A percentile compares a stretch with the other conserved stretches of the same genome.
Evolutionary conservation across 2,888 invertebrate species (phyloP).

Genomic region (Asteroscopus sphinx): DNA sequence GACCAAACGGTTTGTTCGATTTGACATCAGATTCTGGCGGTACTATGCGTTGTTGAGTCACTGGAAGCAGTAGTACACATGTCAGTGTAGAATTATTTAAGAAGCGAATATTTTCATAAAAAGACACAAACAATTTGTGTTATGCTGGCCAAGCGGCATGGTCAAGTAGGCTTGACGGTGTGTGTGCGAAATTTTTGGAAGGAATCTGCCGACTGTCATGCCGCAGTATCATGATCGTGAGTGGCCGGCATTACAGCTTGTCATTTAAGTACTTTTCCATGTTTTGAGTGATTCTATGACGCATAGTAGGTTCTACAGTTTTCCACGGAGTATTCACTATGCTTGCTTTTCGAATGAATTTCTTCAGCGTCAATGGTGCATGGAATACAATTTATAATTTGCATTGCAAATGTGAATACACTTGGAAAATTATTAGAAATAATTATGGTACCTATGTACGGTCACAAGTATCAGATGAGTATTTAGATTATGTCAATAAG

Average conservation of each 20-base stretch:
- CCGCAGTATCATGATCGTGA: no score
- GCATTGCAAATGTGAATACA: slow-evolving; percentile 46
- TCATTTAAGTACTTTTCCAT: background rate
- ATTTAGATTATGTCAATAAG: background rate
- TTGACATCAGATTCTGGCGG: slow-evolving; percentile 65
- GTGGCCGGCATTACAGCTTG: no score
- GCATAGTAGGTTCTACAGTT: slow-evolving; percentile 36
- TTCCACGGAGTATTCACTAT: slow-evolving; percentile 41
- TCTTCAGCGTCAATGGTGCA: slow-evolving; percentile 22
- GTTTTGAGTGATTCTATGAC: slow-evolving; percentile 35
- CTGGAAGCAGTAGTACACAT: slow-evolving; percentile 43
- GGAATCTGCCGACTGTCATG: no score
- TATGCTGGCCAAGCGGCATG: no score
- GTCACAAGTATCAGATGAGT: slow-evolving; percentile 25
- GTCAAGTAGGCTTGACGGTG: no score
- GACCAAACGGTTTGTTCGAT: slow-evolving; percentile 85
- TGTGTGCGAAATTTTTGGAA: no score
- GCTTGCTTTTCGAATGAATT: slow-evolving; percentile 33
- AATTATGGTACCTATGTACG: slow-evolving; percentile 24
- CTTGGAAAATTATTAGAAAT: slow-evolving; percentile 33
- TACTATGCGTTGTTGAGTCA: slow-evolving; percentile 61
- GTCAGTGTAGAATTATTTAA: slow-evolving; percentile 9
- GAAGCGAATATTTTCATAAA: background rate
- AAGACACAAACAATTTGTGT: slow-evolving; percentile 31
- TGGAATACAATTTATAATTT: slow-evolving; percentile 29